phyloP scores from a whole-genome alignment of 1,140 invertebrate genomes.

The Drosophila parvula region DNA sequence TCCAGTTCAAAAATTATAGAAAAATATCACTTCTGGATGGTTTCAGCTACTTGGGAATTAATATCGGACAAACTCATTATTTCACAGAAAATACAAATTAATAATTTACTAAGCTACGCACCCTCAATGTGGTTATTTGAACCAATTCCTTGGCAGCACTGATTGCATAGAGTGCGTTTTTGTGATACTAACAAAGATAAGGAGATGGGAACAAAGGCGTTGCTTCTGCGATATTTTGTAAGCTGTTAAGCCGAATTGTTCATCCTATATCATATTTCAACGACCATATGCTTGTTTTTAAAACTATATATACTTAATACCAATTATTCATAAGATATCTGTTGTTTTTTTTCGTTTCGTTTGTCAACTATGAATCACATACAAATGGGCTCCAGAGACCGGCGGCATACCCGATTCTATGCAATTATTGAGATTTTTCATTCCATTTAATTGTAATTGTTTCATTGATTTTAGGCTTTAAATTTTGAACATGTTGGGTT shows the following conservation, averaged over 20 bases:
- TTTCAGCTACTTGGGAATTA: constrained; percentile 15
- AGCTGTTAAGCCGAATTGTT: constrained; percentile 32
- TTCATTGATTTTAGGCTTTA: constrained; percentile 38
- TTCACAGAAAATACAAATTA: constrained; percentile 7
- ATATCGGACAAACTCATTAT: constrained; percentile 27
- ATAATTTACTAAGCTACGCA: constrained; percentile 19
- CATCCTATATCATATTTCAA: constrained; percentile 26
- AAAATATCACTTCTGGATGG: constrained; percentile 51
- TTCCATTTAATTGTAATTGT: constrained; percentile 20
- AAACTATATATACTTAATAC: constrained; percentile 45
- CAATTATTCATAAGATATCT: constrained; percentile 49
- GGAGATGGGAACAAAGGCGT: constrained; percentile 21
- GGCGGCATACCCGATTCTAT: constrained; percentile 28
- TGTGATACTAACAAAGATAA: constrained; percentile 6
- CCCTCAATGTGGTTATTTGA: neutral
- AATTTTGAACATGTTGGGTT: constrained; percentile 47
- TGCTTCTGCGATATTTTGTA: constrained; percentile 15
- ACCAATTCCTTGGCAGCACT: constrained; percentile 6
- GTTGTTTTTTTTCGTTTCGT: constrained; percentile 12
- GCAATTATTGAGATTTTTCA: constrained; percentile 32
- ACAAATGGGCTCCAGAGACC: constrained; percentile 26
- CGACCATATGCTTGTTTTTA: constrained; percentile 38
- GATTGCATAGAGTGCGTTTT: constrained; percentile 3
- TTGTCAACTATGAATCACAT: constrained; percentile 41
- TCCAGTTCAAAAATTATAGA: constrained; percentile 43